These are phyloP conservation scores for Chroicocephalus ridibundus DNA, from an alignment of 2,113 vertebrate species.

Conservation along the genomic window DNA sequence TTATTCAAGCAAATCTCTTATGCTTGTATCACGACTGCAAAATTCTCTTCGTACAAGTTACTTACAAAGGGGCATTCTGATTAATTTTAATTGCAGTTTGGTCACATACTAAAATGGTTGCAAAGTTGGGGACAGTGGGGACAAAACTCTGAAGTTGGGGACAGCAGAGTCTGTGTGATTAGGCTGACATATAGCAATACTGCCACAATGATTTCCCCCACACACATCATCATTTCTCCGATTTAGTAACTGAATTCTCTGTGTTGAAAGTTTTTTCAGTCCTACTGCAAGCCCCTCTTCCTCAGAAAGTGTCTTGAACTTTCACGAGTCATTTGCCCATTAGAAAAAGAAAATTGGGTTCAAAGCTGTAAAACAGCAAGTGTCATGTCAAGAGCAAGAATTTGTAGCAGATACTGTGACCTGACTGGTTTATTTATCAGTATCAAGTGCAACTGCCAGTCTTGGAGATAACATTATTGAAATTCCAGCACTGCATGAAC, in stretches of 20 bases:
- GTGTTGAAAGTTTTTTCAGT: background rate
- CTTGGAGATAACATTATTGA: background rate
- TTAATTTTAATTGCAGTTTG: background rate
- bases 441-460: conserved; percentile 26
- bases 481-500: conserved; percentile 22
- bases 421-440: conserved; percentile 15
- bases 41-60: background rate
- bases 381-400: background rate
- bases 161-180: background rate
- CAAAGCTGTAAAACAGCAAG: background rate
- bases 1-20: background rate
- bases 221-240: background rate
- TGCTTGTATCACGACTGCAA: background rate
- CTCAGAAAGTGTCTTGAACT: background rate
- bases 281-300: background rate
- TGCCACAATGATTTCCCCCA: background rate
- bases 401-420: background rate
- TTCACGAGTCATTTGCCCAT: background rate
- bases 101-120: background rate
- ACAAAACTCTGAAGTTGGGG: background rate
- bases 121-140: background rate
- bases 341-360: background rate
- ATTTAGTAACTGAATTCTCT: background rate
- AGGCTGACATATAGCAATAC: background rate
- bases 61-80: background rate